Conservation (phyloP, 2,888 invertebrate species). For the Hydraecia micacea region DNA sequence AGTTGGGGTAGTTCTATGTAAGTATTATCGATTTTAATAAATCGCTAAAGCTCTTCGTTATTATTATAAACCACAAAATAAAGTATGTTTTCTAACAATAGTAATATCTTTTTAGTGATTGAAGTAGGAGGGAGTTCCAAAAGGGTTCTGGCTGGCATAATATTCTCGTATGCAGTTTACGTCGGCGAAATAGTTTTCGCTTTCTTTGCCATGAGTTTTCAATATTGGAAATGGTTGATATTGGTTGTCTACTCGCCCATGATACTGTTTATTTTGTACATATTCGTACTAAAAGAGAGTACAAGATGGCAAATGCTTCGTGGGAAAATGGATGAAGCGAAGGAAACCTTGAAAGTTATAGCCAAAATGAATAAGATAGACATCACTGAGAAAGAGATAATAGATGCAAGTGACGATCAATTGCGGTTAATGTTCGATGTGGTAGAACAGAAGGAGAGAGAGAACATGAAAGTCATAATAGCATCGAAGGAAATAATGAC, state of each 20-base stretch:
- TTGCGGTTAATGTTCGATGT: constrained; percentile 77
- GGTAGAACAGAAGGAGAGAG: constrained; percentile 77
- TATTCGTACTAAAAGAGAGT: constrained; percentile 78
- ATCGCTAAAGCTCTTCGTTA: too few relatives aligned
- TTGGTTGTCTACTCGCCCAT: constrained; percentile 78
- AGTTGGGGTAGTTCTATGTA: constrained; percentile 81
- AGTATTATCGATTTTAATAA: constrained; percentile 58
- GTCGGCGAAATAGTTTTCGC: constrained; percentile 82
- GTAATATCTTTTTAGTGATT: constrained; percentile 76
- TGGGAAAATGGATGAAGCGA: constrained; percentile 78
- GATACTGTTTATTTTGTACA: constrained; percentile 75
- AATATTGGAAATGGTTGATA: constrained; percentile 82
- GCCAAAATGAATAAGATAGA: constrained; percentile 78
- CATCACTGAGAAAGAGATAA: constrained; percentile 74
- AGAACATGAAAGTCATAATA: constrained; percentile 77
- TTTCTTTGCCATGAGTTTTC: constrained; percentile 78
- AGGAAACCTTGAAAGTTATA: constrained; percentile 73
- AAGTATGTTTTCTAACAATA: not conserved
- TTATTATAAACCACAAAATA: too few relatives aligned
- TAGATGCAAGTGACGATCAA: constrained; percentile 75
- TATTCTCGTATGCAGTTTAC: constrained; percentile 82
- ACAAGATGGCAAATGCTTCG: constrained; percentile 82
- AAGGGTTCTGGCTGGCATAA: constrained; percentile 79
- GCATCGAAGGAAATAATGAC: constrained; percentile 81
- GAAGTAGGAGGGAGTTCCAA: constrained; percentile 84